Percentiles rank a stretch among this genome's conserved stretches.
Evolutionary conservation across 2,797 vertebrate species (phyloP).

Genomic region (Morelia viridis): DNA sequence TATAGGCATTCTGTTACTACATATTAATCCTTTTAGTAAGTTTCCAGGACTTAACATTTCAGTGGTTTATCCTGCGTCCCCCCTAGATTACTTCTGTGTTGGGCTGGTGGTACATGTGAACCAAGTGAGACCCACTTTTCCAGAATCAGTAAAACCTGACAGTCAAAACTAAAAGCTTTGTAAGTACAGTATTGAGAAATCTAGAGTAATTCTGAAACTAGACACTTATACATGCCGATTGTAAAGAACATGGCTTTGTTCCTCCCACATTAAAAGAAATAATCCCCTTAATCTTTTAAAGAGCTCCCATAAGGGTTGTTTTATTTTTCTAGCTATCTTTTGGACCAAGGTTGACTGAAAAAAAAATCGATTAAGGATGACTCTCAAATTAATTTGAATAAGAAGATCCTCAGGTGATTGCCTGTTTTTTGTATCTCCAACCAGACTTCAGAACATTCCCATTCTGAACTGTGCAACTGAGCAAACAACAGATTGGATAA

Average conservation of each 20-base stretch:
- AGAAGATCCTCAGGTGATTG: neutral
- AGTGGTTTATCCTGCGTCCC: neutral
- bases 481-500: neutral
- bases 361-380: neutral
- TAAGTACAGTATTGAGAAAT: constrained; percentile 19
- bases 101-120: neutral
- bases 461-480: neutral
- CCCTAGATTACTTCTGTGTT: neutral
- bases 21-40: neutral
- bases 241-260: accelerated
- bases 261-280: neutral
- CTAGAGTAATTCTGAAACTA: neutral
- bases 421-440: neutral
- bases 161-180: constrained; percentile 27
- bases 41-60: neutral
- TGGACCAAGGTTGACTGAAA: neutral
- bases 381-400: neutral
- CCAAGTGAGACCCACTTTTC: neutral
- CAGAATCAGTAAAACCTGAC: neutral
- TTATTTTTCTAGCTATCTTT: neutral
- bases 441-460: neutral
- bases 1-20: neutral
- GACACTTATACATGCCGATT: constrained; percentile 16
- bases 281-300: neutral
- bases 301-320: neutral